Conservation (phyloP, 1,140 invertebrate species). For the Zaprionus africanus region DNA sequence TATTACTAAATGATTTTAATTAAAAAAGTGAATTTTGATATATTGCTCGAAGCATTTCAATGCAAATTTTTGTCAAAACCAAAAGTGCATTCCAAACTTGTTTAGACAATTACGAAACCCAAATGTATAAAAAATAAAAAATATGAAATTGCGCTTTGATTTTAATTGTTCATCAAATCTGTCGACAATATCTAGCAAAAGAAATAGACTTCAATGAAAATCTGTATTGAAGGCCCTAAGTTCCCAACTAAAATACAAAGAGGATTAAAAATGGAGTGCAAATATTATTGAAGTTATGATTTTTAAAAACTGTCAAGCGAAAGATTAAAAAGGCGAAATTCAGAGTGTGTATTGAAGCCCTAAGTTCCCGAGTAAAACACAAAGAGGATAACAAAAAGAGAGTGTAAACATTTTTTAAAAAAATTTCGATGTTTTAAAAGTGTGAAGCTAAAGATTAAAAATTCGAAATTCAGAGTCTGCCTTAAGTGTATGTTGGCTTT, state of each 20-base stretch:
- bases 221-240: no score
- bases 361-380: no score
- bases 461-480: not conserved
- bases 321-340: not conserved
- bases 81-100: not conserved
- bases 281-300: no score
- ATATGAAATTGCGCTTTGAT: no score
- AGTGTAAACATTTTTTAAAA: no score
- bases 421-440: not conserved
- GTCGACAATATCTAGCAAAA: no score
- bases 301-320: not conserved
- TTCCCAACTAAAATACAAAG: no score
- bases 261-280: no score
- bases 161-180: not conserved
- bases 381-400: no score
- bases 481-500: not conserved
- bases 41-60: constrained; percentile 42
- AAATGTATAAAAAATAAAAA: not conserved
- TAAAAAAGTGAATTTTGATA: constrained; percentile 28
- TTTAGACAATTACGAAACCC: not conserved
- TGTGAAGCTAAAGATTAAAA: not conserved
- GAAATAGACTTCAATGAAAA: no score
- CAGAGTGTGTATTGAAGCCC: not conserved
- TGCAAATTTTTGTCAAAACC: constrained; percentile 47
- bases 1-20: constrained; percentile 27